A percentile compares a stretch with the other conserved stretches of the same genome.
These are phyloP conservation scores for Pteropus alecto DNA, from an alignment of 2,113 vertebrate genomes.

Conservation along the genomic window DNA sequence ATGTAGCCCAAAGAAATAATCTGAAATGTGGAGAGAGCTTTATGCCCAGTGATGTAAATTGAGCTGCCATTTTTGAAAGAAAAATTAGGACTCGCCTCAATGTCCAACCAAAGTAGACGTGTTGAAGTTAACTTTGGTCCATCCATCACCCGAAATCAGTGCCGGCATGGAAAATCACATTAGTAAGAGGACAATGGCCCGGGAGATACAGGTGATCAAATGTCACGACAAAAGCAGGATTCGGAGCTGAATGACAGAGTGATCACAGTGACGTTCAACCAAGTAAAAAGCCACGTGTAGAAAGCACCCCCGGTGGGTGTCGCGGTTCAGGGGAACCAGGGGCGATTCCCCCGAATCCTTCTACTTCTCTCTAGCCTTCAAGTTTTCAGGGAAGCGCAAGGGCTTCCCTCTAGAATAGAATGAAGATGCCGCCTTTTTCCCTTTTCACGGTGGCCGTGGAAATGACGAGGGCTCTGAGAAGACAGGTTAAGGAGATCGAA, in stretches of 20 bases:
- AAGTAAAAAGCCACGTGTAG: rapidly evolving
- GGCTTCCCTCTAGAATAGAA: background rate
- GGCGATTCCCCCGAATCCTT: background rate
- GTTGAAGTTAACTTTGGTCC: background rate
- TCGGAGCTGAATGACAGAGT: rapidly evolving
- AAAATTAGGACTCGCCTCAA: background rate
- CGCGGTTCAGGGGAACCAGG: rapidly evolving
- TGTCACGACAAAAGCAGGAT: background rate
- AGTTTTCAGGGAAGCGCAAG: background rate
- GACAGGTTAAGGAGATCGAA: background rate
- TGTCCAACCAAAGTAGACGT: background rate
- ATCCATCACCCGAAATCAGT: rapidly evolving
- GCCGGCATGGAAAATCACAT: rapidly evolving
- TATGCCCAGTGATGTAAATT: background rate
- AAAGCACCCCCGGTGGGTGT: rapidly evolving
- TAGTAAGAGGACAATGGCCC: background rate
- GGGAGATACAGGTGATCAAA: rapidly evolving
- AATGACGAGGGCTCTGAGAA: background rate
- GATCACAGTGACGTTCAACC: rapidly evolving
- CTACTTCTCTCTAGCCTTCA: background rate
- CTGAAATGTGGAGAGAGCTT: background rate
- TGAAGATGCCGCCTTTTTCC: background rate
- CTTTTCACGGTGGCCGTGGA: background rate
- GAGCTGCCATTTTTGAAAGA: background rate
- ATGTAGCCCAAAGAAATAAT: background rate